Evolutionary conservation across 2,797 vertebrate species (phyloP).

Genomic region (Channa striata): DNA sequence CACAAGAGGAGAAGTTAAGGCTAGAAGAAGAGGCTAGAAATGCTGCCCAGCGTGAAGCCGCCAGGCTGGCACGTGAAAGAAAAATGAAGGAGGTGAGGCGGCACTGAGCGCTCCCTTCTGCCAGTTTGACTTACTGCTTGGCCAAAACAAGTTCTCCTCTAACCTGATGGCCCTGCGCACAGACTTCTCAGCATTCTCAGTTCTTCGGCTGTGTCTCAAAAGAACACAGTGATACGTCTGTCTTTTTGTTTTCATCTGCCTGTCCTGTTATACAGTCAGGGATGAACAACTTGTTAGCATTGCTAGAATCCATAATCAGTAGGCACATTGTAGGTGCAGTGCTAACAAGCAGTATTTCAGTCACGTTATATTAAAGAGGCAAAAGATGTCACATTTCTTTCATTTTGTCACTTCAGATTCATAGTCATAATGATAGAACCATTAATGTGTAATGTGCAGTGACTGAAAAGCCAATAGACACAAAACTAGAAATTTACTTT

Average conservation of each 20-base stretch:
- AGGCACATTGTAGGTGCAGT: neutral
- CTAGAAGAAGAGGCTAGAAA: constrained; percentile 99
- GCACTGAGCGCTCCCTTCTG: constrained; percentile 79
- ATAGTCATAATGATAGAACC: no score
- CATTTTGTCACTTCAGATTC: neutral
- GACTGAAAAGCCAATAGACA: no score
- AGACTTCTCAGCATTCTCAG: constrained; percentile 22
- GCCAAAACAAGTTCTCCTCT: constrained; percentile 57
- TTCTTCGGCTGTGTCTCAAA: constrained; percentile 18
- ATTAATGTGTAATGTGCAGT: neutral
- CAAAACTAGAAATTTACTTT: neutral
- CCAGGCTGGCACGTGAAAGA: constrained; percentile 94
- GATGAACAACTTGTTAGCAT: neutral
- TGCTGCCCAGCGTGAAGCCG: constrained; percentile 94
- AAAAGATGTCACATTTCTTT: neutral
- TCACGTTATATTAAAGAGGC: neutral
- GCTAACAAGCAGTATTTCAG: neutral
- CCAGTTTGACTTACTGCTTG: constrained; percentile 52
- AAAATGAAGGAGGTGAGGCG: constrained; percentile 98
- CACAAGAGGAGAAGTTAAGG: constrained; percentile 99
- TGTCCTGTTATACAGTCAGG: constrained; percentile 2
- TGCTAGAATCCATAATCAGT: neutral
- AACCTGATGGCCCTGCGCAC: constrained; percentile 34
- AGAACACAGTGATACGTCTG: neutral
- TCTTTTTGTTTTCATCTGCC: constrained; percentile 22